phyloP scores from a whole-genome alignment of 2,888 invertebrate genomes.

The Chrysomela aeneicollis region DNA sequence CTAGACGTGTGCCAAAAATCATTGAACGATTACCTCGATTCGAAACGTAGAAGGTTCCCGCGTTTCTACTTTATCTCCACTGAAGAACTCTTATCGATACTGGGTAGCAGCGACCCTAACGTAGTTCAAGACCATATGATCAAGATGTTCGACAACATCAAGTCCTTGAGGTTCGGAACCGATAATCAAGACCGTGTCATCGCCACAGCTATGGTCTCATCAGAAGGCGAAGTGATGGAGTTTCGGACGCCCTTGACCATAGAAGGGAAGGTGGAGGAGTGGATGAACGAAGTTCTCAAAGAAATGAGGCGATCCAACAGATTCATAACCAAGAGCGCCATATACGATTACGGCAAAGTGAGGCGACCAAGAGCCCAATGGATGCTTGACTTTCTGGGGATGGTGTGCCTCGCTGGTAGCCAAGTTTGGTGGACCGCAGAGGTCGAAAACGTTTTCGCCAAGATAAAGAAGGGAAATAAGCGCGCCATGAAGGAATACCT shows the following conservation, averaged over 20 bases:
- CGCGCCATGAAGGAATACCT: constrained; percentile 92
- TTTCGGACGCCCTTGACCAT: constrained; percentile 76
- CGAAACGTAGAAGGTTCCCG: constrained; percentile 87
- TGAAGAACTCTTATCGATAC: constrained; percentile 87
- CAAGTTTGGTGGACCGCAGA: constrained; percentile 97
- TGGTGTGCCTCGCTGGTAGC: constrained; percentile 72
- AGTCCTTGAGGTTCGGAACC: constrained; percentile 73
- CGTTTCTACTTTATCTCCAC: constrained; percentile 95
- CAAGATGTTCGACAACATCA: constrained; percentile 95
- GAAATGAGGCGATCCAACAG: constrained; percentile 89
- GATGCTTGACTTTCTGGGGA: constrained; percentile 88
- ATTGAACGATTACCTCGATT: constrained; percentile 87
- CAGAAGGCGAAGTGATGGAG: constrained; percentile 88
- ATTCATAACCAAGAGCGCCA: constrained; percentile 85
- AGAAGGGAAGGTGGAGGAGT: constrained; percentile 87
- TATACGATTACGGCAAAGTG: constrained; percentile 85
- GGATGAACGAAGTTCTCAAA: constrained; percentile 86
- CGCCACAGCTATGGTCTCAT: constrained; percentile 85
- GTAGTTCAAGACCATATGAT: constrained; percentile 94
- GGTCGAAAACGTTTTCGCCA: constrained; percentile 87
- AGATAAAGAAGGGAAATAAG: constrained; percentile 77
- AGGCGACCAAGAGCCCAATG: constrained; percentile 76
- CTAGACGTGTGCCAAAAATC: constrained; percentile 92
- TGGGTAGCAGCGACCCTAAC: constrained; percentile 84
- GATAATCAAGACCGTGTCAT: constrained; percentile 72